Evolutionary conservation across 2,113 vertebrate genomes (phyloP).

Genomic region (Murina feae): DNA sequence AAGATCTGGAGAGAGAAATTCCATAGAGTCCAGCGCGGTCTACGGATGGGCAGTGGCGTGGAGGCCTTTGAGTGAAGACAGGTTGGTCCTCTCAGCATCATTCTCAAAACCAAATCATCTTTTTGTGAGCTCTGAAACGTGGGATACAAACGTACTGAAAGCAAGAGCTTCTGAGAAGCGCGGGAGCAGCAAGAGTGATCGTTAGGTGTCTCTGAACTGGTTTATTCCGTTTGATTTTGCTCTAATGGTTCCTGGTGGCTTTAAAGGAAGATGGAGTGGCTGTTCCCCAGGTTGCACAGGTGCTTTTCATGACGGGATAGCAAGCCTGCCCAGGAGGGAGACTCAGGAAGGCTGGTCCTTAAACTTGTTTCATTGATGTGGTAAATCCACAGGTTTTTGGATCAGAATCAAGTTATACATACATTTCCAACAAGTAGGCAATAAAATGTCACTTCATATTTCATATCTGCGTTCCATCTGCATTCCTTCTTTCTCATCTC

Average conservation of each 20-base stretch:
- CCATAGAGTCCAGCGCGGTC: neutral
- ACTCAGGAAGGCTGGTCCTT: neutral
- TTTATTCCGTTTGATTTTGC: neutral
- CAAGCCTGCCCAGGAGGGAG: too few relatives aligned
- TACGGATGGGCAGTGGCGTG: neutral
- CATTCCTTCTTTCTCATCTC: neutral
- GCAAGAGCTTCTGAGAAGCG: neutral
- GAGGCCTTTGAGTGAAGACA: neutral
- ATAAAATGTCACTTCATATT: neutral
- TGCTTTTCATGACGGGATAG: neutral
- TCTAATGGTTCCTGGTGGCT: neutral
- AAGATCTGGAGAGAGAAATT: constrained; percentile 44
- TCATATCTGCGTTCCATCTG: constrained; percentile 3
- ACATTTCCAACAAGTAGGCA: neutral
- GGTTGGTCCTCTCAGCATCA: neutral
- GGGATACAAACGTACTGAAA: neutral
- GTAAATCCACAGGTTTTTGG: neutral
- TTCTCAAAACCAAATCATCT: constrained; percentile 22
- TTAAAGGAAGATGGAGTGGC: neutral
- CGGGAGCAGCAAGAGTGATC: neutral
- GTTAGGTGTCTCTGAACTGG: neutral
- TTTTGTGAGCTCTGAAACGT: neutral
- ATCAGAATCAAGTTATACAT: neutral
- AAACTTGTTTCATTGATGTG: neutral
- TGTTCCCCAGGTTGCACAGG: neutral